Conservation (phyloP, 1,140 invertebrate genomes). For the Charaxes varanes region DNA sequence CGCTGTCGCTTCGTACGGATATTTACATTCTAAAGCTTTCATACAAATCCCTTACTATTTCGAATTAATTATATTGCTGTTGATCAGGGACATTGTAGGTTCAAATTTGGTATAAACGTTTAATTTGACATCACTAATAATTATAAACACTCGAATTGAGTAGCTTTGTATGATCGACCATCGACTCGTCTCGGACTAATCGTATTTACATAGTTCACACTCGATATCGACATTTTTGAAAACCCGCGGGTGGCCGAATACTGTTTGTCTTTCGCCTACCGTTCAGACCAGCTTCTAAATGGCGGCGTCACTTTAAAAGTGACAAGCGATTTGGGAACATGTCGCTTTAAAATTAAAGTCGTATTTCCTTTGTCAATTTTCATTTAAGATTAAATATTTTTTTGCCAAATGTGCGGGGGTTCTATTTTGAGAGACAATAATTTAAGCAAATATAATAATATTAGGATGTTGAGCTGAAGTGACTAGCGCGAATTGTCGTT, state of each 20-base stretch:
- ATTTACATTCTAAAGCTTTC: too few species aligned
- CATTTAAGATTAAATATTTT: constrained; percentile 7
- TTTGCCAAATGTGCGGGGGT: constrained; percentile 25
- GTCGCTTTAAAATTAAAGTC: background rate
- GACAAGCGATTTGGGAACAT: too few species aligned
- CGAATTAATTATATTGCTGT: too few species aligned
- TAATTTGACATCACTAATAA: constrained; percentile 18
- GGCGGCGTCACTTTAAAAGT: constrained; percentile 1
- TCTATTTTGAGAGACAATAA: constrained; percentile 44
- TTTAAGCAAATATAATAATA: constrained; percentile 24
- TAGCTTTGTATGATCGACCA: constrained; percentile 51
- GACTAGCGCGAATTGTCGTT: constrained; percentile 1
- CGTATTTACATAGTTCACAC: constrained; percentile 55
- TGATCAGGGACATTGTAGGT: background rate
- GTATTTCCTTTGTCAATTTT: background rate
- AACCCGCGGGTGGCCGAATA: constrained; percentile 58
- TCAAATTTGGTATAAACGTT: background rate
- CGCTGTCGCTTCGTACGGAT: too few species aligned
- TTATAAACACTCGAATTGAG: constrained; percentile 31
- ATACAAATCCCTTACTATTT: too few species aligned
- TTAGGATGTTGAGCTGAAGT: background rate
- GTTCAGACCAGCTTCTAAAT: constrained; percentile 41
- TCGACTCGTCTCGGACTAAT: constrained; percentile 40
- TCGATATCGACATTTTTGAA: constrained; percentile 45
- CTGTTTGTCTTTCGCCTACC: constrained; percentile 57